A percentile compares a stretch with the other conserved stretches of the same genome.
These are phyloP conservation scores for Peromyscus maniculatus DNA, from an alignment of 2,113 vertebrate species.

Conservation along the genomic window DNA sequence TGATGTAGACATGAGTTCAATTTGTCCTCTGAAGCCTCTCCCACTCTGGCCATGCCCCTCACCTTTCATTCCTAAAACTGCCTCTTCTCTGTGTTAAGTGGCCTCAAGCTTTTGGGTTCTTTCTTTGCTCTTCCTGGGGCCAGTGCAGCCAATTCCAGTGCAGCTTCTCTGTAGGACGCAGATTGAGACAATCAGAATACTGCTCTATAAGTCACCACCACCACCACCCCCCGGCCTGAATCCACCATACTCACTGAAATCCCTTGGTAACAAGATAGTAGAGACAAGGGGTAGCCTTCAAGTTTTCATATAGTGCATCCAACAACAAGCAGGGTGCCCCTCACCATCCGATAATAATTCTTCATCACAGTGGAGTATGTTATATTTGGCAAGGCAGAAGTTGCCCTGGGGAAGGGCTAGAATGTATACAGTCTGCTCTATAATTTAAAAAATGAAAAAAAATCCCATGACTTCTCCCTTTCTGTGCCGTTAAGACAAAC, in stretches of 20 bases:
- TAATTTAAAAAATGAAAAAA: slow-evolving; percentile 75
- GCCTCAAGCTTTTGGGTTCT: neutral
- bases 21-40: neutral
- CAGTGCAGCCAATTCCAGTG: neutral
- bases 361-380: slow-evolving; percentile 60
- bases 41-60: too few species aligned
- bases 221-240: neutral
- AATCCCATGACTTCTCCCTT: slow-evolving; percentile 71
- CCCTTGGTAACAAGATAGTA: neutral
- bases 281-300: neutral
- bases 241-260: neutral
- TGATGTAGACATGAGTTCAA: neutral
- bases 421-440: slow-evolving; percentile 73
- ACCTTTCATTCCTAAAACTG: neutral
- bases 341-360: slow-evolving; percentile 73
- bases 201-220: neutral
- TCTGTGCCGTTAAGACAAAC: slow-evolving; percentile 76
- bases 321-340: neutral
- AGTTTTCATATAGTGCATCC: slow-evolving; percentile 20
- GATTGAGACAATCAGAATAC: neutral
- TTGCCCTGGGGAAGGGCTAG: slow-evolving; percentile 69
- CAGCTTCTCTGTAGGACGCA: neutral
- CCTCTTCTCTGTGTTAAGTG: neutral
- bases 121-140: neutral
- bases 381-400: slow-evolving; percentile 64